Evolutionary conservation across 2,797 vertebrate species (phyloP).

Genomic region (Cyprinella venusta): DNA sequence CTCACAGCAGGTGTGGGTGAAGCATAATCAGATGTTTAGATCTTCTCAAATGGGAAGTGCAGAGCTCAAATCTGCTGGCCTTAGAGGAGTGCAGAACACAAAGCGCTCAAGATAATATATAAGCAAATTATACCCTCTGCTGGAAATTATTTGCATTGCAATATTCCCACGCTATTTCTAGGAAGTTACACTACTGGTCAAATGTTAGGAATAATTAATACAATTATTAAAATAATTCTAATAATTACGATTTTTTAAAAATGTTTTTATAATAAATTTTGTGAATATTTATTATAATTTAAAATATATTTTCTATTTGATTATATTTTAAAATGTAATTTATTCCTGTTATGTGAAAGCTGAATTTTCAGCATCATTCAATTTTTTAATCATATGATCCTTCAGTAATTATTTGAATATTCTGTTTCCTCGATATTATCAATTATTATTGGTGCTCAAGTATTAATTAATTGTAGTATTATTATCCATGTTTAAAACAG

Average conservation of each 20-base stretch:
- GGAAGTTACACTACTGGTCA: neutral
- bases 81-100: neutral
- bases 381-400: neutral
- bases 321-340: neutral
- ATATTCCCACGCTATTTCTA: neutral
- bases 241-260: too few species aligned
- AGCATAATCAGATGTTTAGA: constrained; percentile 31
- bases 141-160: constrained; percentile 5
- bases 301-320: neutral
- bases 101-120: neutral
- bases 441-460: neutral
- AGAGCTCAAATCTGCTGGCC: constrained; percentile 15
- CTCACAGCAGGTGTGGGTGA: neutral
- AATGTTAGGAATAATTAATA: neutral
- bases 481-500: neutral
- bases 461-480: neutral
- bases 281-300: neutral
- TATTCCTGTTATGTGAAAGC: neutral
- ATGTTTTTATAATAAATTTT: too few species aligned
- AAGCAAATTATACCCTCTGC: neutral
- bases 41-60: constrained; percentile 28
- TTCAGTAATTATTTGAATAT: neutral
- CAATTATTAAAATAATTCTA: neutral
- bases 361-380: neutral
- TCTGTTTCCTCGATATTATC: neutral